Evolutionary conservation across 2,888 invertebrate species (phyloP).

Genomic region (Catotricha subobsoleta): DNA sequence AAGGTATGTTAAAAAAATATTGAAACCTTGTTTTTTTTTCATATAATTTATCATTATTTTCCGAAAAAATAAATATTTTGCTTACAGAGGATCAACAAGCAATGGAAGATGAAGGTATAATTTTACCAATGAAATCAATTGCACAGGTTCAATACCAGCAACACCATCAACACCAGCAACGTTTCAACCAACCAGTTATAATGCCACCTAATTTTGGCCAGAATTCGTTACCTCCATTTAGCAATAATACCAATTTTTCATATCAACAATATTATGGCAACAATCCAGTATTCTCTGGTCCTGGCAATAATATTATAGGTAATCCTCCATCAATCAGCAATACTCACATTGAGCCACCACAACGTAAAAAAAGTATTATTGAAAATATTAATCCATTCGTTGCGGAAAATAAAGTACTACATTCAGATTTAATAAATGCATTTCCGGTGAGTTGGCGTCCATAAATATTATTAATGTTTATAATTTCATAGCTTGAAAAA

Average conservation of each 20-base stretch:
- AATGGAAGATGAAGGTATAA: slow-evolving; percentile 37
- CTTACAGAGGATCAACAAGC: slow-evolving; percentile 49
- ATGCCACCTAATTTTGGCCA: neutral
- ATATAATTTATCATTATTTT: slow-evolving; percentile 1
- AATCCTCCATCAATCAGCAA: neutral
- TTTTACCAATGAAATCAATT: slow-evolving; percentile 22
- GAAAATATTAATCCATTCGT: slow-evolving; percentile 6
- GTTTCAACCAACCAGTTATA: neutral
- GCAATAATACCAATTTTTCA: neutral
- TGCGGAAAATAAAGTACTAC: neutral
- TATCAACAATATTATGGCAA: neutral
- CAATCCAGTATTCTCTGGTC: neutral
- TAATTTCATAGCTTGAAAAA: neutral
- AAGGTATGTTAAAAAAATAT: slow-evolving; percentile 42
- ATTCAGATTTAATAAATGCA: slow-evolving; percentile 1
- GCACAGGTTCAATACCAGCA: slow-evolving; percentile 11
- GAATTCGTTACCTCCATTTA: neutral
- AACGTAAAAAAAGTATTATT: slow-evolving; percentile 2
- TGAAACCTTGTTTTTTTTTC: neutral
- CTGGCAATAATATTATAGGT: neutral
- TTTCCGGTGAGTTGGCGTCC: slow-evolving; percentile 7
- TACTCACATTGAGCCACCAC: neutral
- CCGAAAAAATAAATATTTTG: neutral
- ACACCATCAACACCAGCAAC: slow-evolving; percentile 6
- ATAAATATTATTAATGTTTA: no score